These are phyloP conservation scores for Gymnodraco acuticeps DNA, from an alignment of 2,797 vertebrate species.

Conservation along the genomic window DNA sequence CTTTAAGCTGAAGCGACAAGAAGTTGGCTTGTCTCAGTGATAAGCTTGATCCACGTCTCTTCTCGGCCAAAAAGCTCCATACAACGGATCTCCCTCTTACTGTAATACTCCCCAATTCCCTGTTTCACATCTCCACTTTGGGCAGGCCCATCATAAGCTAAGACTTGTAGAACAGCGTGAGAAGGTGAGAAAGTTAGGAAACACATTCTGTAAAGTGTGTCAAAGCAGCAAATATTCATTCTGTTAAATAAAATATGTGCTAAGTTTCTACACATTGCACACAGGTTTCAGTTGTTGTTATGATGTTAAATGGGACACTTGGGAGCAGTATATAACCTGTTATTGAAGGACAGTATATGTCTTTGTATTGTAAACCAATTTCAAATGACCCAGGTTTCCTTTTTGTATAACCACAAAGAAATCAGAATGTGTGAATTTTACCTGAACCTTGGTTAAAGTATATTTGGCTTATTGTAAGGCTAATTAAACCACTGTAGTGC, in stretches of 20 bases:
- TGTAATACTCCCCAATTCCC: slow-evolving; percentile 68
- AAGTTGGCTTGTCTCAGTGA: slow-evolving; percentile 65
- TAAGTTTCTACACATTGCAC: background rate
- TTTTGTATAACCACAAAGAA: background rate
- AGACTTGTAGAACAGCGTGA: background rate
- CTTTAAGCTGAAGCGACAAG: slow-evolving; percentile 72
- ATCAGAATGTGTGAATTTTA: background rate
- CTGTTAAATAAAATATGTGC: background rate
- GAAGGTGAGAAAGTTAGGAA: slow-evolving; percentile 10
- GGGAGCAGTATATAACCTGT: too few species aligned
- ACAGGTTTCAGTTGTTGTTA: background rate
- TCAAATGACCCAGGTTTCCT: background rate
- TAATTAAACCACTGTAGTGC: slow-evolving; percentile 8
- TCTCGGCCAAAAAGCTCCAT: slow-evolving; percentile 50
- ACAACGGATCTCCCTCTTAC: slow-evolving; percentile 55
- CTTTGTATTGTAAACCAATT: background rate
- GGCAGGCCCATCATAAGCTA: slow-evolving; percentile 29
- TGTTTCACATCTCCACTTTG: slow-evolving; percentile 51
- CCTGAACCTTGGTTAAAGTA: background rate
- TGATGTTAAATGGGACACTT: background rate
- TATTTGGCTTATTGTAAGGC: too few species aligned
- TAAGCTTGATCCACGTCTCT: slow-evolving; percentile 65
- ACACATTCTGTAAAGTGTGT: slow-evolving; percentile 3
- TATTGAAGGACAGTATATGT: background rate
- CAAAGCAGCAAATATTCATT: slow-evolving; percentile 11